phyloP scores from a whole-genome alignment of 2,888 invertebrate species.

The Acronicta aceris region DNA sequence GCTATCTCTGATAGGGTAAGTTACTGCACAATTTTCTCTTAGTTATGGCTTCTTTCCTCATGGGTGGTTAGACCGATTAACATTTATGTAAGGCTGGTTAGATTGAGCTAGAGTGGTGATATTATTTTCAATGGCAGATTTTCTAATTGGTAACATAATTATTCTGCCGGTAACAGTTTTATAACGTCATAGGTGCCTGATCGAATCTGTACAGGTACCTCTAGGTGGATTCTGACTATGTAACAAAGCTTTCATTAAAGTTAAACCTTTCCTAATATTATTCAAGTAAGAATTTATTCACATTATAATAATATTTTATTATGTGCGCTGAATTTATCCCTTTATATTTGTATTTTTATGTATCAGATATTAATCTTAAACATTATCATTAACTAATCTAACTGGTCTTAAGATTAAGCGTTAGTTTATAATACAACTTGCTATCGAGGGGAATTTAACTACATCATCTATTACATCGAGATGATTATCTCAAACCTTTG shows the following conservation, averaged over 20 bases:
- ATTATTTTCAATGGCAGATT: background rate
- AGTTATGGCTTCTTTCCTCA: constrained; percentile 39
- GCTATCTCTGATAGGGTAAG: constrained; percentile 41
- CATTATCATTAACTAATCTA: constrained; percentile 34
- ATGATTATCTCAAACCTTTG: constrained; percentile 15
- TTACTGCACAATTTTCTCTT: constrained; percentile 36
- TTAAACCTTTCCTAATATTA: too few relatives aligned
- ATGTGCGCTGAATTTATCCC: background rate
- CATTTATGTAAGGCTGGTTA: background rate
- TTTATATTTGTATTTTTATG: constrained; percentile 2
- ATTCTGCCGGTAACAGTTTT: too few relatives aligned
- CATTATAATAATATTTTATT: too few relatives aligned
- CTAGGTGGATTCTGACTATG: too few relatives aligned
- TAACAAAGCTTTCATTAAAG: too few relatives aligned
- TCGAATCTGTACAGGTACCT: too few relatives aligned
- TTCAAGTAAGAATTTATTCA: too few relatives aligned
- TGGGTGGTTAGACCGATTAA: constrained; percentile 17
- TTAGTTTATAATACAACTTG: constrained; percentile 28
- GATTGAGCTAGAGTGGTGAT: background rate
- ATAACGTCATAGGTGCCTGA: too few relatives aligned
- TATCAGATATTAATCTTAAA: constrained; percentile 17
- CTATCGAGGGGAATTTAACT: constrained; percentile 23
- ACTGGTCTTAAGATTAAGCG: constrained; percentile 27
- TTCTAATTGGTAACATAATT: too few relatives aligned
- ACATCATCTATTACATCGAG: constrained; percentile 19